Conservation (phyloP, 2,888 invertebrate species). For the Hetaerina titia region DNA sequence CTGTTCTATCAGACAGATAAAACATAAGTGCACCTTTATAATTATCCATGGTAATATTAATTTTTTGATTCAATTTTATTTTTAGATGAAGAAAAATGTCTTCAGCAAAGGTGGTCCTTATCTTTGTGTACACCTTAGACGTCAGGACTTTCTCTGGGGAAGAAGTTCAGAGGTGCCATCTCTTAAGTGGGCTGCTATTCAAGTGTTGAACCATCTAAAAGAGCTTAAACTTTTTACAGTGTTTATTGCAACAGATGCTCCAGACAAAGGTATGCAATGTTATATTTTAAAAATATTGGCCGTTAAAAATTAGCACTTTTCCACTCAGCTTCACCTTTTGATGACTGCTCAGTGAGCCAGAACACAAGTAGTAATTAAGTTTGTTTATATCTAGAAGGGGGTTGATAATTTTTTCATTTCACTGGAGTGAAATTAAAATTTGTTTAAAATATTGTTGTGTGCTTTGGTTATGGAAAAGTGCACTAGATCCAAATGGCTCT, state of each 20-base stretch:
- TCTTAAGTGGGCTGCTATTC: slow-evolving; percentile 86
- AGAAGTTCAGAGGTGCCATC: slow-evolving; percentile 88
- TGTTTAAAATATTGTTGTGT: too few relatives aligned
- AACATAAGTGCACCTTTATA: background rate
- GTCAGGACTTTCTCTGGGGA: slow-evolving; percentile 91
- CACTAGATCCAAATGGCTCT: too few relatives aligned
- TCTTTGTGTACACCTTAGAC: slow-evolving; percentile 90
- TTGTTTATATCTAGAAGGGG: too few relatives aligned
- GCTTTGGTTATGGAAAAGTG: too few relatives aligned
- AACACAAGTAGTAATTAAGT: too few relatives aligned
- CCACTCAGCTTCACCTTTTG: too few relatives aligned
- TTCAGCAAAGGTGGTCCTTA: slow-evolving; percentile 83
- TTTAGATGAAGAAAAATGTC: slow-evolving; percentile 78
- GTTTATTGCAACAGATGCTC: slow-evolving; percentile 93
- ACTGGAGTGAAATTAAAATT: too few relatives aligned
- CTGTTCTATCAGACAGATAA: background rate
- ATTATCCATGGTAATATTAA: background rate
- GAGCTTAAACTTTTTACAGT: slow-evolving; percentile 81
- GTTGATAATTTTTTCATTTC: too few relatives aligned
- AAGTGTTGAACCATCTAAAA: slow-evolving; percentile 83
- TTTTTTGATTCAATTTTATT: slow-evolving; percentile 69
- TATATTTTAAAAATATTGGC: slow-evolving; percentile 5
- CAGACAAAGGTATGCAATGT: slow-evolving; percentile 77
- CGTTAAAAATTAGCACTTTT: too few relatives aligned
- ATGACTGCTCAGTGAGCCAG: too few relatives aligned